Base-by-base conservation (phyloP, 2,888 invertebrate species). In the Orthosia cruda region DNA sequence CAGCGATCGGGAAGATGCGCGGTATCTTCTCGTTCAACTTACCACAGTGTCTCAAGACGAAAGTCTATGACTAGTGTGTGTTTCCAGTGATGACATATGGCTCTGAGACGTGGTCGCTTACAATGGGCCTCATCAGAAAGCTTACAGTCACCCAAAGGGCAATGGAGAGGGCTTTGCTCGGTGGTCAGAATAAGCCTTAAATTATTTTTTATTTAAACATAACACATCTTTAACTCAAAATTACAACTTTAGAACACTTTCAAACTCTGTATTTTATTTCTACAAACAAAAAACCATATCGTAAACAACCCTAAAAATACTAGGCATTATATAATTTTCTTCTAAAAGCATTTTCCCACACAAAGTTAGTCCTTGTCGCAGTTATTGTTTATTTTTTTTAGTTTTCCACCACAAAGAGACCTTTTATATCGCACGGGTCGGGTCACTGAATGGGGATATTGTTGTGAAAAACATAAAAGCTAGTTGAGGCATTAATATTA, bases 341-440 rank as follows among this genome's bases (percentile, higher is more conserved):
- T 83, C 55, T 83, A 69, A 82, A 83, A 83, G 71, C 55, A 83
- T 86, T 86, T 86, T 66, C 68, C 62, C 54, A 58, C 79, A 83
- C 83, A 86, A 82, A 86, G 86, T 85, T 85, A 64, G 58, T 70
- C 66, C n/a, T 74, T 85, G 85, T 69, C 47, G 57, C 55, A 58
- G 57, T 63, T 74, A 74, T 85, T 81, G 85, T 81, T 70, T 74
- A 59, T 81, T 85, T 81, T 81, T 69, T 81, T 82, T 85, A 66
- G 85, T 70, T 71, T 83, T 18, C 18, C 20, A 9, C n/a, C 50
- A 83, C 83, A 85, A 81, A 82, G 81, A 66, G 55, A 57, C 65
- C 67, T 71, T 80, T 76, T 85, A 55, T 86, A 65, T 68, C 83
- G 64, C 58, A 82, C 65, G 85, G 57, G 83, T 71, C 47, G 67